Percentiles rank a stretch among this genome's conserved stretches.
phyloP scores from a whole-genome alignment of 2,113 vertebrate species.

The Serilophus lunatus region DNA sequence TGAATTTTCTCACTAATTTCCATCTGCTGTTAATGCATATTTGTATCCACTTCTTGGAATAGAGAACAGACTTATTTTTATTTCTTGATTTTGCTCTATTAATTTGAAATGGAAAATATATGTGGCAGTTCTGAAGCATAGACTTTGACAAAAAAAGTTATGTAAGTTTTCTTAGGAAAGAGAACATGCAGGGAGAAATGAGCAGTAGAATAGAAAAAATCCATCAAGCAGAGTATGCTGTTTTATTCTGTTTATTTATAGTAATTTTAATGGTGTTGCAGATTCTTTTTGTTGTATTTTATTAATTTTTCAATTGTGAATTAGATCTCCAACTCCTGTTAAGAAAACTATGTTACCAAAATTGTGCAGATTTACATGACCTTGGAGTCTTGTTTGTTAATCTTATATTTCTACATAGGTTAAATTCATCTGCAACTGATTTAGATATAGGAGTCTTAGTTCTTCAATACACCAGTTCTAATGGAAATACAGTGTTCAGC shows the following conservation, averaged over 20 bases:
- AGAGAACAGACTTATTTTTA: not conserved
- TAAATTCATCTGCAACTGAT: not conserved
- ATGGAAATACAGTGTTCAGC: not conserved
- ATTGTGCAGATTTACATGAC: not conserved
- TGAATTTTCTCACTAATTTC: not conserved
- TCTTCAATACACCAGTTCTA: not conserved
- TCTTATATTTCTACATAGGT: not conserved
- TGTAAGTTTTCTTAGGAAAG: not conserved
- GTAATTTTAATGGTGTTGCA: not conserved
- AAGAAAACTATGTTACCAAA: not conserved
- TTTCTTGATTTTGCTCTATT: not conserved
- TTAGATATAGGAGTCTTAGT: not conserved
- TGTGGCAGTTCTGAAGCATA: not conserved
- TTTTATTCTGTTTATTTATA: not conserved
- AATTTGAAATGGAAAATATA: conserved; percentile 6
- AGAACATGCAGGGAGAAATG: not conserved
- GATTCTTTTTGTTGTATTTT: not conserved
- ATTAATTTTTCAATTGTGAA: not conserved
- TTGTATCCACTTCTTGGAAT: not conserved
- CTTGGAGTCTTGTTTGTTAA: not conserved
- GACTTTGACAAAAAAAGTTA: not conserved
- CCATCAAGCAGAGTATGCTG: not conserved
- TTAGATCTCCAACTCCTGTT: not conserved
- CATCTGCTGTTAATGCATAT: not conserved
- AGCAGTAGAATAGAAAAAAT: not conserved